Percentiles rank a stretch among this genome's conserved stretches.
phyloP scores from a whole-genome alignment of 2,797 vertebrate species.

The Podarcis siculus region DNA sequence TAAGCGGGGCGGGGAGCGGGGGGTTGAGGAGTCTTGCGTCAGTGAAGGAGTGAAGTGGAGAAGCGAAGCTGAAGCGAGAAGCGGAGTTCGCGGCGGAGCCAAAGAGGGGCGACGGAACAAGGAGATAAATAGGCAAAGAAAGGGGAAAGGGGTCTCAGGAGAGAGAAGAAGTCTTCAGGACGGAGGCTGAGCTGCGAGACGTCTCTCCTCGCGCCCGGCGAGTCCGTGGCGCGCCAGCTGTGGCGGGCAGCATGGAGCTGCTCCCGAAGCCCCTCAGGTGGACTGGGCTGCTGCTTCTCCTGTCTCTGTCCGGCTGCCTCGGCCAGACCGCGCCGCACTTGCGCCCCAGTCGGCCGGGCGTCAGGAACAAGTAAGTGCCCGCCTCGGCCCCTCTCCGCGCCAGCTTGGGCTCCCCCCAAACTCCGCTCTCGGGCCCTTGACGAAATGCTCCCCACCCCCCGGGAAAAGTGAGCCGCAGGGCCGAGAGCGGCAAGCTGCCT shows the following conservation, averaged over 20 bases:
- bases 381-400: not conserved
- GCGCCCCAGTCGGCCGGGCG: conserved; percentile 69
- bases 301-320: conserved; percentile 68
- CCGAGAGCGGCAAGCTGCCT: not conserved
- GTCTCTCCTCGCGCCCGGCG: not conserved
- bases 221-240: not conserved
- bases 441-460: too few relatives aligned
- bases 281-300: conserved; percentile 66
- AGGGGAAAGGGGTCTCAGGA: not conserved
- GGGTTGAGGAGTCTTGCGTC: conserved; percentile 58
- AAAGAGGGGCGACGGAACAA: conserved; percentile 30
- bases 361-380: conserved; percentile 78
- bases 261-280: conserved; percentile 48
- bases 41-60: conserved; percentile 39
- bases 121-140: not conserved
- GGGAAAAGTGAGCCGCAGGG: not conserved
- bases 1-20: conserved; percentile 37
- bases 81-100: not conserved
- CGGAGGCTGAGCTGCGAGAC: not conserved
- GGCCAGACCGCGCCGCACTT: conserved; percentile 67
- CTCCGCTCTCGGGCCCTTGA: not conserved
- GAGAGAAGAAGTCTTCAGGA: not conserved
- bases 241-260: conserved; percentile 10
- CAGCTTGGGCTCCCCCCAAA: too few relatives aligned
- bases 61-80: conserved; percentile 27